Conservation (phyloP, 2,797 vertebrate species). For the Acridotheres tristis region DNA sequence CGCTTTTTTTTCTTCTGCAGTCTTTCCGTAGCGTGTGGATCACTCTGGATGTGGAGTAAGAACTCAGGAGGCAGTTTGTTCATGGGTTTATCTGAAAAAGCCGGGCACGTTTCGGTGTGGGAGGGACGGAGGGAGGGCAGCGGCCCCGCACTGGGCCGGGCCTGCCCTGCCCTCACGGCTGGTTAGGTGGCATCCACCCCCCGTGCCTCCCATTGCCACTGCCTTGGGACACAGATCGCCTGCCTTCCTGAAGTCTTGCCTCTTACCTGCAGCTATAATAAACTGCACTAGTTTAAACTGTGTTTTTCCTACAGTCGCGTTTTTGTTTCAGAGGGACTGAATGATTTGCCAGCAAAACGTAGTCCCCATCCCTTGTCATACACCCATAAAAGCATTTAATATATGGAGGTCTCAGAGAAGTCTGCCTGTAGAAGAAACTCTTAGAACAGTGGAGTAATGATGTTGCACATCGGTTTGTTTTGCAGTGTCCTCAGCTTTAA, state of each 20-base stretch:
- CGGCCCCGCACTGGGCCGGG: neutral
- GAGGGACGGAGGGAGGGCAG: neutral
- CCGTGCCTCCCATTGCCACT: neutral
- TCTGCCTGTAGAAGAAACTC: neutral
- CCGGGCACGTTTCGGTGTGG: neutral
- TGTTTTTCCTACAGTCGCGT: fast-evolving
- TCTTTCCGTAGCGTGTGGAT: neutral
- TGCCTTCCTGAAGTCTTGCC: neutral
- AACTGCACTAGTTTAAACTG: neutral
- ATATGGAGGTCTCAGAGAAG: neutral
- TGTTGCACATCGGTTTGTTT: fast-evolving
- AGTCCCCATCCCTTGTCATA: neutral
- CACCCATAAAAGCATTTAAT: neutral
- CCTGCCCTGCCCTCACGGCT: neutral
- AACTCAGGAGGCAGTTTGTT: neutral
- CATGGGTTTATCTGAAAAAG: neutral
- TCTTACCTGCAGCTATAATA: neutral
- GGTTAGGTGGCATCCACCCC: neutral
- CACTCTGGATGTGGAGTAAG: neutral
- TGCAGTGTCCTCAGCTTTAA: neutral
- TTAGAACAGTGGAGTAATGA: neutral
- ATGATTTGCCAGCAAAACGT: neutral
- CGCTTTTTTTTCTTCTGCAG: neutral
- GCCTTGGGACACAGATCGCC: neutral
- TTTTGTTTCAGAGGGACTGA: neutral